Evolutionary conservation across 2,797 vertebrate genomes (phyloP).

Genomic region (Pelobates cultripes): DNA sequence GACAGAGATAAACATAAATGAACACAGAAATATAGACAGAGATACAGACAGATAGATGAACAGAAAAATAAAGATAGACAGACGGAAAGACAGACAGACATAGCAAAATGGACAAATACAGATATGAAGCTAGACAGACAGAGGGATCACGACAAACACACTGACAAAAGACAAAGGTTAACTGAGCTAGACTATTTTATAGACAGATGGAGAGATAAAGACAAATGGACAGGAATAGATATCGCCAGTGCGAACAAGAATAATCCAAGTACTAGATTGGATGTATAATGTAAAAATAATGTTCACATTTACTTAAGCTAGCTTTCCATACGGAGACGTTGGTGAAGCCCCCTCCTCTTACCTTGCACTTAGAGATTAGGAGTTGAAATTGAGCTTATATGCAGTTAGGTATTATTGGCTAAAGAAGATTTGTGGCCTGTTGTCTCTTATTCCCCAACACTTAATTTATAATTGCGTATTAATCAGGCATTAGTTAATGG

Average conservation of each 20-base stretch:
- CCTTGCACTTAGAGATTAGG: neutral
- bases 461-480: constrained; percentile 77
- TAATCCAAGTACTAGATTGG: neutral
- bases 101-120: neutral
- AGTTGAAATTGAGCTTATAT: constrained; percentile 19
- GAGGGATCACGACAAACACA: neutral
- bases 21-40: no score
- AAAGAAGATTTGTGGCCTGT: constrained; percentile 58
- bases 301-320: neutral
- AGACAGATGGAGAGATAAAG: no score
- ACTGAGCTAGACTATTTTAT: no score
- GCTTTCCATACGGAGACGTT: neutral
- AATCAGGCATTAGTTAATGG: constrained; percentile 82
- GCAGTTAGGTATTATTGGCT: constrained; percentile 39
- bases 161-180: no score
- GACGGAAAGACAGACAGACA: neutral
- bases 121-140: neutral
- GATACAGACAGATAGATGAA: no score
- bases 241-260: neutral
- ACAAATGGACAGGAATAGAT: no score
- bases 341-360: neutral
- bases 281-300: neutral
- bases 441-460: constrained; percentile 65
- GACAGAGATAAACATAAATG: no score
- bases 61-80: no score